These are phyloP conservation scores for Meiosimyza platycephala DNA, from an alignment of 2,888 invertebrate genomes.

Conservation along the genomic window DNA sequence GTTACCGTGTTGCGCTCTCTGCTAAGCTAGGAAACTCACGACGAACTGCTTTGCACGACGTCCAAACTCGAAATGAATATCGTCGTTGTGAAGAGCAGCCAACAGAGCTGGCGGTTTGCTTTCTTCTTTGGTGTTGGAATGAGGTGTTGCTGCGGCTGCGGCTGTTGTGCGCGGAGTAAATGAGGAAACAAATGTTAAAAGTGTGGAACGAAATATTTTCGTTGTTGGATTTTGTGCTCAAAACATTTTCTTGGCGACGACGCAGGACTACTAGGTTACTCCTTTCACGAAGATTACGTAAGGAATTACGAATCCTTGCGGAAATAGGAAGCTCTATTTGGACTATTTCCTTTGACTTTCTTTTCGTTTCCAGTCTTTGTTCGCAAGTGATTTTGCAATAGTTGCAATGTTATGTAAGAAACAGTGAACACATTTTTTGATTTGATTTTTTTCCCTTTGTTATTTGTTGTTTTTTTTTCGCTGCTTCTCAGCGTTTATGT, in stretches of 20 bases:
- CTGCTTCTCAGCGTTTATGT: too few relatives aligned
- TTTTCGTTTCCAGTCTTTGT: too few relatives aligned
- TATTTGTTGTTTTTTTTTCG: too few relatives aligned
- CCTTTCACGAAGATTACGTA: too few relatives aligned
- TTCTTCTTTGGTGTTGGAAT: conserved; percentile 18
- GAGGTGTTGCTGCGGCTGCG: conserved; percentile 10
- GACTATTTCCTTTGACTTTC: too few relatives aligned
- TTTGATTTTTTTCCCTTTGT: too few relatives aligned
- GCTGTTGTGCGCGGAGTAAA: conserved; percentile 2
- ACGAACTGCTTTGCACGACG: conserved; percentile 31
- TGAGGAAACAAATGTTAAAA: conserved; percentile 1
- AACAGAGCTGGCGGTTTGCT: conserved; percentile 9
- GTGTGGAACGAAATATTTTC: conserved; percentile 9
- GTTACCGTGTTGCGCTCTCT: conserved; percentile 11
- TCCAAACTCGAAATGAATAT: conserved; percentile 29
- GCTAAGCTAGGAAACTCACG: not conserved
- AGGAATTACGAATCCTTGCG: too few relatives aligned
- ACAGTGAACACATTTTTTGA: too few relatives aligned
- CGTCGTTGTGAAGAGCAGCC: conserved; percentile 8
- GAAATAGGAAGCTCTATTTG: too few relatives aligned
- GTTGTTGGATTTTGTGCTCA: not conserved
- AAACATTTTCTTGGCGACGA: not conserved
- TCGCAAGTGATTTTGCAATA: too few relatives aligned
- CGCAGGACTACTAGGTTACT: too few relatives aligned
- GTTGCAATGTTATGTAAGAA: too few relatives aligned